Percentiles rank a stretch among this genome's conserved stretches.
phyloP scores from a whole-genome alignment of 2,797 vertebrate species.

The Cheirogaleus major region DNA sequence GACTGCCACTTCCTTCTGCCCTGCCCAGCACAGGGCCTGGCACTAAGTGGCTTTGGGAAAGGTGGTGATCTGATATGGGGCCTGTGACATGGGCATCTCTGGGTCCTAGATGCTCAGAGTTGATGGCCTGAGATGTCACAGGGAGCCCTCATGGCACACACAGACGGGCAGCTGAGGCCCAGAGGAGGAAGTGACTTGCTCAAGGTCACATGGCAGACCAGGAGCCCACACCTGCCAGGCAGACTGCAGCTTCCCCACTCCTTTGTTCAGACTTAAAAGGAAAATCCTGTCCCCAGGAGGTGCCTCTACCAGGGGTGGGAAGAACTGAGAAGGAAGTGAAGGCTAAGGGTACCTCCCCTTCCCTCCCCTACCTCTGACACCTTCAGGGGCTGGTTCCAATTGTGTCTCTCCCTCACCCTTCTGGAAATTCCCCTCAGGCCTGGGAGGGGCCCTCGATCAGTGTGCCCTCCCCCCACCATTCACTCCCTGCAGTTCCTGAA shows the following conservation, averaged over 20 bases:
- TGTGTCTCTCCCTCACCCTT: neutral
- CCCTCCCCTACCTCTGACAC: neutral
- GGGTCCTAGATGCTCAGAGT: neutral
- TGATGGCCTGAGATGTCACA: neutral
- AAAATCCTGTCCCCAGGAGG: constrained; percentile 23
- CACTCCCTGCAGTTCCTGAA: neutral
- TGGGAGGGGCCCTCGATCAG: neutral
- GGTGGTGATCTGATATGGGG: neutral
- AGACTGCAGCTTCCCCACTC: neutral
- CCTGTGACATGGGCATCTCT: neutral
- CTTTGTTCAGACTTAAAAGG: constrained; percentile 59
- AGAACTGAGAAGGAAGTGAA: neutral
- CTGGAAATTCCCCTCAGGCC: constrained; percentile 45
- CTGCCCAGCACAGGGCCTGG: neutral
- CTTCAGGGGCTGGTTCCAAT: constrained; percentile 10
- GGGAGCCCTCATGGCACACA: neutral
- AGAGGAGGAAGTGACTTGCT: constrained; percentile 24
- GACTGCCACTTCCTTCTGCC: neutral
- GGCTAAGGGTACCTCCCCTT: neutral
- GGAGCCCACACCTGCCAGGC: constrained; percentile 42
- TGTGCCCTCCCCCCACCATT: neutral
- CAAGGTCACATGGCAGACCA: neutral
- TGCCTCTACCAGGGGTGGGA: neutral
- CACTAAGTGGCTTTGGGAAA: neutral
- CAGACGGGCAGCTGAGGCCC: neutral